Conservation (phyloP, 2,113 vertebrate genomes). For the Otus sunia region DNA sequence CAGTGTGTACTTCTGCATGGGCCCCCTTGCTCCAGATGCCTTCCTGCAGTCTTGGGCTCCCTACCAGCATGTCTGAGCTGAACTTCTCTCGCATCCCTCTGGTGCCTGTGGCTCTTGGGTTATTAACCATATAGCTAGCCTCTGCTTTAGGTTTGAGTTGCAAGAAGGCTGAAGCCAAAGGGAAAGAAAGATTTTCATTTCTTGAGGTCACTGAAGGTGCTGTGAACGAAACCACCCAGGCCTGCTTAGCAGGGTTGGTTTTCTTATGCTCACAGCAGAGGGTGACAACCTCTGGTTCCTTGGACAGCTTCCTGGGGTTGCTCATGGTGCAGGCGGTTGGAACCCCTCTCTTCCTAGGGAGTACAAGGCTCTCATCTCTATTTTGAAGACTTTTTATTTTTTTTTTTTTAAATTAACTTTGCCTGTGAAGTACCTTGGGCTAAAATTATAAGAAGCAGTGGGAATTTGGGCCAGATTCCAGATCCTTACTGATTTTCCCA, state of each 20-base stretch:
- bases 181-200: background rate
- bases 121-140: background rate
- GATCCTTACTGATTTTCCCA: background rate
- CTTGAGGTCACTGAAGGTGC: background rate
- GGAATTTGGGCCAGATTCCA: background rate
- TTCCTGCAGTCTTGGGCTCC: background rate
- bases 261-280: background rate
- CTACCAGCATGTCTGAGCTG: background rate
- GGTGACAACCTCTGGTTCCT: background rate
- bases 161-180: background rate
- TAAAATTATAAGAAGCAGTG: background rate
- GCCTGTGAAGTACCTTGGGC: background rate
- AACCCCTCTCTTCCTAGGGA: background rate
- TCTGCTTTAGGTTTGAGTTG: background rate
- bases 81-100: background rate
- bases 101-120: background rate
- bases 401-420: background rate
- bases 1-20: background rate
- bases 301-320: background rate
- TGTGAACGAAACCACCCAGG: background rate
- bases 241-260: background rate
- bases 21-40: background rate
- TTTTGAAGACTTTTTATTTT: background rate
- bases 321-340: background rate
- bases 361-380: background rate